Percentiles rank a stretch among this genome's conserved stretches.
phyloP scores from a whole-genome alignment of 2,888 invertebrate genomes.

The Pachliopta kotzebuea region DNA sequence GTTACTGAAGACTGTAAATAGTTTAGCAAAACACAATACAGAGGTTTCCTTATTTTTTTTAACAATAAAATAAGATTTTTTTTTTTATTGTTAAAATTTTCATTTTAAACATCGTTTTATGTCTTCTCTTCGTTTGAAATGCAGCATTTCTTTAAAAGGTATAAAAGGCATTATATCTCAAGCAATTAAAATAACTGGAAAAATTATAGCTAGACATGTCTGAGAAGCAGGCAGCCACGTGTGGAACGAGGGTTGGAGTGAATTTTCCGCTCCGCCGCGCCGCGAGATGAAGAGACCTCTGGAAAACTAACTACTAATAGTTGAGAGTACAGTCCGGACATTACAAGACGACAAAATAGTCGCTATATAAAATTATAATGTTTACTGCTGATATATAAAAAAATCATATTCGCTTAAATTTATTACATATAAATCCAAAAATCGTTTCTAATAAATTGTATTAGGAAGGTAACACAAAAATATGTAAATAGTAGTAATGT shows the following conservation, averaged over 20 bases:
- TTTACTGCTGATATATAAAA: too few relatives aligned
- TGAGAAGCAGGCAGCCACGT: slow-evolving; percentile 49
- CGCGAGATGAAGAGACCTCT: slow-evolving; percentile 57
- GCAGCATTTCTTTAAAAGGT: not conserved
- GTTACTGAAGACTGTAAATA: too few relatives aligned
- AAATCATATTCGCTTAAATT: not conserved
- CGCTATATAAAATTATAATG: too few relatives aligned
- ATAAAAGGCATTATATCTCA: slow-evolving; percentile 16
- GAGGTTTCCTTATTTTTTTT: too few relatives aligned
- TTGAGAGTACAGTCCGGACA: slow-evolving; percentile 33
- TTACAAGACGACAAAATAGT: slow-evolving; percentile 2
- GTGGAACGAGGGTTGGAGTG: slow-evolving; percentile 61
- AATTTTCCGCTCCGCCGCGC: slow-evolving; percentile 68
- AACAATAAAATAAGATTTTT: too few relatives aligned
- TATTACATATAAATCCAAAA: not conserved
- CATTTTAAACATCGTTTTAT: too few relatives aligned
- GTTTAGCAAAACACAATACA: too few relatives aligned
- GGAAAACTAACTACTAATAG: slow-evolving; percentile 50
- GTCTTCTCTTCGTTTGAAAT: not conserved
- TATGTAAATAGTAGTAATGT: slow-evolving; percentile 15
- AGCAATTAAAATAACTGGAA: slow-evolving; percentile 39
- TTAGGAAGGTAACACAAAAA: not conserved
- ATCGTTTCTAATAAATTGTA: not conserved
- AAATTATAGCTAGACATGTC: slow-evolving; percentile 37
- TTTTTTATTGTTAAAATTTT: too few relatives aligned